Evolutionary conservation across 2,113 vertebrate genomes (phyloP).

Genomic region (Mystacornis crossleyi): DNA sequence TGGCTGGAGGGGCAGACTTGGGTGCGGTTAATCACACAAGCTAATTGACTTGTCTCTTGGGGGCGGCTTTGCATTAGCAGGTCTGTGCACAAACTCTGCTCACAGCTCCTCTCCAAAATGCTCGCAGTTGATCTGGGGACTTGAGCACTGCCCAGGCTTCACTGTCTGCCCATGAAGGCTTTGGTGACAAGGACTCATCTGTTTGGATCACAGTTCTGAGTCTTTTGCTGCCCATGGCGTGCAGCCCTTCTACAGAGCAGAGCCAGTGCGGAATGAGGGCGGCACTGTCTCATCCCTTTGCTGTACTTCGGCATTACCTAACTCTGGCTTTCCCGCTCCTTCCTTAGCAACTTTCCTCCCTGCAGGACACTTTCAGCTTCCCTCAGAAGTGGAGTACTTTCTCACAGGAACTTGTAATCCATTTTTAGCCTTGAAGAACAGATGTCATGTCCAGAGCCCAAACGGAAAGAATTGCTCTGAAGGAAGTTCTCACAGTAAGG

Average conservation of each 20-base stretch:
- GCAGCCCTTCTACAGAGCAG: neutral
- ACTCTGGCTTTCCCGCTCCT: neutral
- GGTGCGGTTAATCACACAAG: neutral
- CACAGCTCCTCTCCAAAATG: neutral
- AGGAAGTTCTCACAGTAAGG: neutral
- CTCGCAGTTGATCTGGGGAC: neutral
- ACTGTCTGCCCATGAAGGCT: neutral
- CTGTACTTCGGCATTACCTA: neutral
- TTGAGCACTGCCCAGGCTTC: neutral
- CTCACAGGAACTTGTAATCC: neutral
- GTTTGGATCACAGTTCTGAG: neutral
- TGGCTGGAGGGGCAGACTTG: neutral
- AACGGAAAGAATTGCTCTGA: neutral
- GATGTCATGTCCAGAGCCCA: neutral
- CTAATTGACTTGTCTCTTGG: neutral
- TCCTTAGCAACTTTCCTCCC: neutral
- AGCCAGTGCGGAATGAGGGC: neutral
- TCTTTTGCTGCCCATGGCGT: accelerated
- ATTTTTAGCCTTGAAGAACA: neutral
- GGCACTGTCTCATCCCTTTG: neutral
- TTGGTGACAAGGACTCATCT: neutral
- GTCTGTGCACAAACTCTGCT: neutral
- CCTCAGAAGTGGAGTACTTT: neutral
- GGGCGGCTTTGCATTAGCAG: accelerated
- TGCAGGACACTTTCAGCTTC: neutral